Percentiles rank a stretch among this genome's conserved stretches.
These are phyloP conservation scores for Phalacrocorax carbo DNA, from an alignment of 2,113 vertebrate genomes.

Conservation along the genomic window DNA sequence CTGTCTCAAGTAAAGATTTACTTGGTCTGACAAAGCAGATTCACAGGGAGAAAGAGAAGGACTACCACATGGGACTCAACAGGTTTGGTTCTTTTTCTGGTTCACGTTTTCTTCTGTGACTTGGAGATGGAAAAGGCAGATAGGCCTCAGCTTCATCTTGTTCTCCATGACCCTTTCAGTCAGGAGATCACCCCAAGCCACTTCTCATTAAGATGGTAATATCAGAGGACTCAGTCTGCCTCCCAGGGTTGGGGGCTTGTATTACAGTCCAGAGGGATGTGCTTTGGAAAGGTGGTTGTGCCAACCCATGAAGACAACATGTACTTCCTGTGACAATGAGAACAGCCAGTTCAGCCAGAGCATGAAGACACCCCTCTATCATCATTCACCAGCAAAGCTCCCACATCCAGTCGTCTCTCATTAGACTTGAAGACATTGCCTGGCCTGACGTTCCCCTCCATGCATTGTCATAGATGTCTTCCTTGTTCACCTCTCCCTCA, in stretches of 20 bases:
- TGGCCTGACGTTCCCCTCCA: background rate
- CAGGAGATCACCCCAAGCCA: background rate
- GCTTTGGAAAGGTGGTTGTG: background rate
- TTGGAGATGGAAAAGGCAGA: background rate
- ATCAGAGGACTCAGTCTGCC: background rate
- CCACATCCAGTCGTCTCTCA: background rate
- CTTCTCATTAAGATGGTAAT: background rate
- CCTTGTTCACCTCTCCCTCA: background rate
- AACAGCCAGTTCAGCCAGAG: background rate
- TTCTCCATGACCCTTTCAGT: background rate
- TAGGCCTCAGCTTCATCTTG: background rate
- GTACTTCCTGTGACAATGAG: background rate
- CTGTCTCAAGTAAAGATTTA: background rate
- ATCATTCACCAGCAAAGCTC: background rate
- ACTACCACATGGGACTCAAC: background rate
- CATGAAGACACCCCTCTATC: background rate
- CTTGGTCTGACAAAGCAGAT: background rate
- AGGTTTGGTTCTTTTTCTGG: background rate
- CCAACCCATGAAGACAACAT: background rate
- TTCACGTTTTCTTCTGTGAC: background rate
- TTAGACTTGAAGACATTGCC: background rate
- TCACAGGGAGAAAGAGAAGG: background rate
- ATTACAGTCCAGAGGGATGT: background rate
- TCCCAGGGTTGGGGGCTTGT: background rate
- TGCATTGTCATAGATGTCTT: background rate